phyloP scores from a whole-genome alignment of 92 coral and sea anemone species.

The Epizoanthus stellaris region DNA sequence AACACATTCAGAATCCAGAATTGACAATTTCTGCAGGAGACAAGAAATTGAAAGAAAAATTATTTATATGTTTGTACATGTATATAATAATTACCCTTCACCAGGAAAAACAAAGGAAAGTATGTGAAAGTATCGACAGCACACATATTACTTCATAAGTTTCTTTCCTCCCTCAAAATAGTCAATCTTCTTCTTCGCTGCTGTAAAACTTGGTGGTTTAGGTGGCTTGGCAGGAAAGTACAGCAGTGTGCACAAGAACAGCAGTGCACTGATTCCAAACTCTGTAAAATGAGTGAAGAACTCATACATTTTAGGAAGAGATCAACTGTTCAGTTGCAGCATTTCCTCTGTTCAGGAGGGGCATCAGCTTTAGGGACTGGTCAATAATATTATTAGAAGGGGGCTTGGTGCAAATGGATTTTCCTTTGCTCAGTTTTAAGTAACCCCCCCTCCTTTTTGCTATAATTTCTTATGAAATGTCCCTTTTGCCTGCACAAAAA shows the following conservation, averaged over 20 bases:
- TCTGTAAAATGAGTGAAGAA: slow-evolving; percentile 49
- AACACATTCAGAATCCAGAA: slow-evolving; percentile 86
- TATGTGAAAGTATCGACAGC: not conserved
- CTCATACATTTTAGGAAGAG: too few relatives aligned
- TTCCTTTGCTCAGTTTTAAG: too few relatives aligned
- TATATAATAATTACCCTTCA: not conserved
- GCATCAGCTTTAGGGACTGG: too few relatives aligned
- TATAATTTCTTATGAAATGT: too few relatives aligned
- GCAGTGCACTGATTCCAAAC: slow-evolving; percentile 71
- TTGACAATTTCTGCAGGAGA: slow-evolving; percentile 69
- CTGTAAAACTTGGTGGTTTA: slow-evolving; percentile 94
- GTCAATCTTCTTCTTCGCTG: slow-evolving; percentile 85
- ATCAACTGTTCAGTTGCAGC: too few relatives aligned
- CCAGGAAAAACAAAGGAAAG: not conserved
- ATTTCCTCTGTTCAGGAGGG: too few relatives aligned
- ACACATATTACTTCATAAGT: slow-evolving; percentile 73
- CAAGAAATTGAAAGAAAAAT: slow-evolving; percentile 8
- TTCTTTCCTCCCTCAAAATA: slow-evolving; percentile 89
- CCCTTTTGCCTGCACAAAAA: too few relatives aligned
- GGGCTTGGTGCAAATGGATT: too few relatives aligned
- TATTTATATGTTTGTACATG: not conserved
- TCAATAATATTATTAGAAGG: too few relatives aligned
- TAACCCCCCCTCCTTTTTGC: too few relatives aligned
- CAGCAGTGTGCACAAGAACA: slow-evolving; percentile 73
- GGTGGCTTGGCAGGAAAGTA: slow-evolving; percentile 98